phyloP scores from a whole-genome alignment of 2,113 vertebrate genomes.

The Oxygymnocypris stewartii region DNA sequence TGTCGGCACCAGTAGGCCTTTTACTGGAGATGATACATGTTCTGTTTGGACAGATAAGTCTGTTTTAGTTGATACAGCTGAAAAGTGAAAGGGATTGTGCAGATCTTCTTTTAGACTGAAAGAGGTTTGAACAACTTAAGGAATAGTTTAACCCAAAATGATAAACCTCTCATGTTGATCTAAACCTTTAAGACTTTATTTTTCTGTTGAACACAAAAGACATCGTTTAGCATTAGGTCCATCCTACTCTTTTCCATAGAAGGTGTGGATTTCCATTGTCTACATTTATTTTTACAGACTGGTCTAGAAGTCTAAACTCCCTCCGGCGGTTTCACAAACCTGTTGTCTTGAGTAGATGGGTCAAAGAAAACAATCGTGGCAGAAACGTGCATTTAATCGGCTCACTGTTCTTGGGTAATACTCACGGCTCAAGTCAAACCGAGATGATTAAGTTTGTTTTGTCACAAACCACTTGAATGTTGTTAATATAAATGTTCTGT shows the following conservation, averaged over 20 bases:
- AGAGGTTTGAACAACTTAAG: neutral
- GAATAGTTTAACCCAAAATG: neutral
- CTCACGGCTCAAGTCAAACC: constrained; percentile 3
- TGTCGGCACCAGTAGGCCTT: constrained; percentile 61
- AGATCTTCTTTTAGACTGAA: neutral
- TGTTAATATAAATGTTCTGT: constrained; percentile 40
- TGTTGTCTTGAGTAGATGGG: neutral
- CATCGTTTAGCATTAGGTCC: neutral
- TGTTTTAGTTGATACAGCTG: constrained; percentile 46
- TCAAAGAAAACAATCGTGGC: neutral
- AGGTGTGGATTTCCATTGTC: neutral
- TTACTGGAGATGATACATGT: constrained; percentile 66
- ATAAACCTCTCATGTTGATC: neutral
- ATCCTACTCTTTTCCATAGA: neutral
- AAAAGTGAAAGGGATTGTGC: neutral
- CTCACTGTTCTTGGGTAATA: neutral
- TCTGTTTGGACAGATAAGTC: constrained; percentile 68
- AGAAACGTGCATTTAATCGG: neutral
- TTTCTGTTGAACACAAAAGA: neutral
- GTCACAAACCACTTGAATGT: constrained; percentile 36
- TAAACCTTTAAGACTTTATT: neutral
- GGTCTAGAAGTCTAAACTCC: neutral
- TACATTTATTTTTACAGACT: neutral
- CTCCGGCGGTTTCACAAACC: neutral
- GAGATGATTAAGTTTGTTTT: constrained; percentile 45